Conservation (phyloP, 2,888 invertebrate genomes). For the Oscheius sp. region DNA sequence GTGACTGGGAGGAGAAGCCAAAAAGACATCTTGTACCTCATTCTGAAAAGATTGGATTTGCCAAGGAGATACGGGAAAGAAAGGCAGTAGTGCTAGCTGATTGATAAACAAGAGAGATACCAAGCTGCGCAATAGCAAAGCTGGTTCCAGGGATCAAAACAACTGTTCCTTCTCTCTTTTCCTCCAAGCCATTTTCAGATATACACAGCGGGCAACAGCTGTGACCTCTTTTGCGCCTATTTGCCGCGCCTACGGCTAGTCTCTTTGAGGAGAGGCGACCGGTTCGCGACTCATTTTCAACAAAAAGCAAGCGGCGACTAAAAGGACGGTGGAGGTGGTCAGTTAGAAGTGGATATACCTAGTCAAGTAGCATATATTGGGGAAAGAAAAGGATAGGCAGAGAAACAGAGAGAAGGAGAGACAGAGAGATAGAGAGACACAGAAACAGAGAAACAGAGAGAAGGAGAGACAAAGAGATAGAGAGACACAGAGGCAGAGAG, state of each 20-base stretch:
- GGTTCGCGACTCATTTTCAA: too few relatives aligned
- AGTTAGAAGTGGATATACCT: neutral
- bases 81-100: neutral
- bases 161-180: neutral
- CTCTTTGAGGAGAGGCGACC: too few relatives aligned
- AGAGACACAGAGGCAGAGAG: constrained; percentile 16
- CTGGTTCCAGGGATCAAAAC: neutral
- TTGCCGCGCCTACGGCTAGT: neutral
- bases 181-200: too few relatives aligned
- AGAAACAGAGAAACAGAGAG: constrained; percentile 25
- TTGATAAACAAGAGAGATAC: neutral
- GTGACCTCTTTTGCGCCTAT: neutral
- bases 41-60: constrained; percentile 5
- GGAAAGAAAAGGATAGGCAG: neutral
- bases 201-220: too few relatives aligned
- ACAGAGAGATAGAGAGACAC: constrained; percentile 26
- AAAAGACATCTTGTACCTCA: constrained; percentile 18
- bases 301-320: too few relatives aligned
- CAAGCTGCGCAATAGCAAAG: neutral
- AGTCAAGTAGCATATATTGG: too few relatives aligned
- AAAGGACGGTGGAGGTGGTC: neutral
- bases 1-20: constrained; percentile 11
- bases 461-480: constrained; percentile 21
- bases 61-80: neutral
- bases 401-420: constrained; percentile 20